Percentiles rank a stretch among this genome's conserved stretches.
Evolutionary conservation across 2,888 invertebrate genomes (phyloP).

Genomic region (Anoplius nigerrimus): DNA sequence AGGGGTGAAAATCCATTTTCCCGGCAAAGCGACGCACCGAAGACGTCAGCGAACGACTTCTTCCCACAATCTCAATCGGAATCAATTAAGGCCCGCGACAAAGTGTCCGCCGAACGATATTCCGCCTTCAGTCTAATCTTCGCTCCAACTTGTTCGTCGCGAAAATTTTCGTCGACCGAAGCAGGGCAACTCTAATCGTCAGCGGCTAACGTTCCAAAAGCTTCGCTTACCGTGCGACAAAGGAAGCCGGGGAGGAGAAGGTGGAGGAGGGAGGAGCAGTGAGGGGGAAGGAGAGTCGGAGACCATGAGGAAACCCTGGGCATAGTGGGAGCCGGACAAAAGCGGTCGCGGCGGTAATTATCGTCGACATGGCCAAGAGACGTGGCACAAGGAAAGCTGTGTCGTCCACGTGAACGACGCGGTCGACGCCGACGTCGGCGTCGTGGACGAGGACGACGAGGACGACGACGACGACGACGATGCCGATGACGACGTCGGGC

Average conservation of each 20-base stretch:
- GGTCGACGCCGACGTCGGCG: slow-evolving; percentile 43
- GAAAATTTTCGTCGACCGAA: slow-evolving; percentile 53
- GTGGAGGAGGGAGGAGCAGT: background rate
- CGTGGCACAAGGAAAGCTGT: slow-evolving; percentile 45
- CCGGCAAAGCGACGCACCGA: slow-evolving; percentile 24
- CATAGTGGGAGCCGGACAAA: slow-evolving; percentile 62
- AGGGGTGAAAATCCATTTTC: slow-evolving; percentile 34
- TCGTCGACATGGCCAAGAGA: slow-evolving; percentile 58
- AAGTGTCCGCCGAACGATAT: background rate
- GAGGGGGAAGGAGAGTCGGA: slow-evolving; percentile 17
- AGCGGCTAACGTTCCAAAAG: slow-evolving; percentile 39
- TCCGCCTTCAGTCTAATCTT: background rate
- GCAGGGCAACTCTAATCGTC: too few relatives aligned
- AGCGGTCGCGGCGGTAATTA: slow-evolving; percentile 70
- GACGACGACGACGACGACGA: slow-evolving; percentile 42
- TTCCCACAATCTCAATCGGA: too few relatives aligned
- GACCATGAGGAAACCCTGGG: slow-evolving; percentile 53
- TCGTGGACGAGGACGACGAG: slow-evolving; percentile 39
- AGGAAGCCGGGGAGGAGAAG: slow-evolving; percentile 46
- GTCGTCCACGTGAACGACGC: slow-evolving; percentile 53
- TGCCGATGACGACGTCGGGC: slow-evolving; percentile 36
- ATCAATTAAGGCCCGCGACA: too few relatives aligned
- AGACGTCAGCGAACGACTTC: slow-evolving; percentile 13
- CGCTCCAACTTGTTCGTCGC: slow-evolving; percentile 4
- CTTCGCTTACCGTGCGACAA: slow-evolving; percentile 54